phyloP scores from a whole-genome alignment of 2,113 vertebrate species.

The Hemibagrus wyckioides region DNA sequence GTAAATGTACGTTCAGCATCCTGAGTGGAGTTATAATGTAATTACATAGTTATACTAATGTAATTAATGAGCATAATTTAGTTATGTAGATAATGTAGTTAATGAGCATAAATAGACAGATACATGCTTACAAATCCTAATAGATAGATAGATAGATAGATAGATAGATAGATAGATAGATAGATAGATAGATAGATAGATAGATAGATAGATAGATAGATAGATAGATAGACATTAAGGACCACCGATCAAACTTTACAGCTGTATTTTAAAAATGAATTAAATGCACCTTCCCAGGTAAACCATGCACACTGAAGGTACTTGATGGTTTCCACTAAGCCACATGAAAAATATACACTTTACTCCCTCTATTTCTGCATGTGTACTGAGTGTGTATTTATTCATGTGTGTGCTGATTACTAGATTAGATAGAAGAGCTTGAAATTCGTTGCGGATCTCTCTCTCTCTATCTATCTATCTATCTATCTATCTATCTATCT shows the following conservation, averaged over 20 bases:
- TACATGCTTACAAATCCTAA: not conserved
- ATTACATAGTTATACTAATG: not conserved
- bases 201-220: not conserved
- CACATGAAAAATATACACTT: no score
- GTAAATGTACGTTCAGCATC: not conserved
- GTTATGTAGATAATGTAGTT: not conserved
- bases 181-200: no score
- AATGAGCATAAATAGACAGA: not conserved
- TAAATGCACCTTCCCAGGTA: not conserved
- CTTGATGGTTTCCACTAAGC: not conserved
- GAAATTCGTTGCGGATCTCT: slow-evolving; percentile 34
- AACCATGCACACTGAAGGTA: not conserved
- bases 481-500: slow-evolving; percentile 15
- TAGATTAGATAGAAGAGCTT: slow-evolving; percentile 5
- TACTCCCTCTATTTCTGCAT: not conserved
- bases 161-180: no score
- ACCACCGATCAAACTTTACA: no score
- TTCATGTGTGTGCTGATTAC: slow-evolving; percentile 26
- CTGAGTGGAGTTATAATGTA: not conserved
- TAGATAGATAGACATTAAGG: not conserved
- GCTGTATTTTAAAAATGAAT: not conserved
- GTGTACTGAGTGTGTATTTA: not conserved
- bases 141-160: no score
- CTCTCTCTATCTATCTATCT: slow-evolving; percentile 17
- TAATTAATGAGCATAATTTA: no score